Base-by-base conservation (phyloP, 2,797 vertebrate species). In the Aphelocoma californica region DNA sequence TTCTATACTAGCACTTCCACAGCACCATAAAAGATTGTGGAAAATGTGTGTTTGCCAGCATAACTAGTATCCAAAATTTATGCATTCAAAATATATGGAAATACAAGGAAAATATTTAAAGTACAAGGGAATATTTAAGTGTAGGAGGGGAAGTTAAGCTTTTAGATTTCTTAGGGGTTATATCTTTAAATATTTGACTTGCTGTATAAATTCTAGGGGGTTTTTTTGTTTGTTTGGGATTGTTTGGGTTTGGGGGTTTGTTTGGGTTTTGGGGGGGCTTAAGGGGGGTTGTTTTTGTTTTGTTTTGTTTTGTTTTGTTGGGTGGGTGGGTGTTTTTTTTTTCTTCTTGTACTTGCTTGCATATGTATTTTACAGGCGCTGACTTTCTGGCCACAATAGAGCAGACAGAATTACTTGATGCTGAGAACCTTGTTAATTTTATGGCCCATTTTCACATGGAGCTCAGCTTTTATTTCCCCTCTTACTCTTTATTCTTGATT, bases 361-460 rank as follows among this genome's bases (percentile, higher is more conserved):
- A 1, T 86, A 34, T 48, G 24, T 74, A 25, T 79, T 65, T 83
- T 85, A 25, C 79, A 81, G 61, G 24, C 82, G 88, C 56, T 91
- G 77, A 38, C 82, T 91, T 94, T 94, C 82, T 92, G 66, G n/a
- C 71, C 60, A 88, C 86, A 88, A 18, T 36, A 73, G 61, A 88
- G 81, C 86, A 96, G 85, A 78, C 90, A 90, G 88, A 95, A 93
- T 93, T 95, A 92, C 89, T 92, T 72, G 79, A 88, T 89, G 86
- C 90, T 93, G 88, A 82, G 50, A 82, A 38, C 91, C 94, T 97
- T 74, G 70, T 86, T 96, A 94, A 93, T 97, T 96, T 97, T 95
- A 85, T 81, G 96, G 95, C 65, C 91, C 12, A 32, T 82, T 97
- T 96, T 96, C 92, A 93, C 92, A 93, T 91, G 94, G 96, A 96